Percentiles rank a stretch among this genome's conserved stretches.
These are phyloP conservation scores for Oikopleura dioica DNA, from an alignment of 23 tunicate species.

Conservation along the genomic window DNA sequence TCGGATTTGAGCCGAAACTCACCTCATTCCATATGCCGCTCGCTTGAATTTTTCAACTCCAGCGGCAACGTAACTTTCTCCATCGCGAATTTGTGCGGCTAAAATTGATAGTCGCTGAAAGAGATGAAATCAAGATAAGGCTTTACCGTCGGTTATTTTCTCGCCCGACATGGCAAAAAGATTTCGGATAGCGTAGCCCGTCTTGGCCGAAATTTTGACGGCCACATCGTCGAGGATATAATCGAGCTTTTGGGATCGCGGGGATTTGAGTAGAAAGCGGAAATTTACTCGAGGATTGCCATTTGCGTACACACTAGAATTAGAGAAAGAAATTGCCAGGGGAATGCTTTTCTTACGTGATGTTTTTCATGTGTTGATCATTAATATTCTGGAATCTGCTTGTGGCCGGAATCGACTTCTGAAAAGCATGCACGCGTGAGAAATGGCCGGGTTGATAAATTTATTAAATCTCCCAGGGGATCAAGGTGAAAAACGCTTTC, in stretches of 20 bases:
- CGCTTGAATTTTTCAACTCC: neutral
- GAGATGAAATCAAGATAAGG: too few species aligned
- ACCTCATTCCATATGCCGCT: constrained; percentile 11
- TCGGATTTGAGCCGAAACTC: neutral
- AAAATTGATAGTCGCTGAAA: too few species aligned
- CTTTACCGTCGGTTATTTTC: neutral
- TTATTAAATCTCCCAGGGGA: too few species aligned
- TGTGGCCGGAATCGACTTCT: neutral
- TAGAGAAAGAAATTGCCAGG: neutral
- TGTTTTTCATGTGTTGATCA: neutral
- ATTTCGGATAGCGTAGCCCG: constrained; percentile 2
- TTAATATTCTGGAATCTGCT: neutral
- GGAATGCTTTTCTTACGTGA: neutral
- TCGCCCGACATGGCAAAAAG: neutral
- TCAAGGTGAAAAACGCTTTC: too few species aligned
- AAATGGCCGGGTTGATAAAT: too few species aligned
- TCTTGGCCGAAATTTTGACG: constrained; percentile 1
- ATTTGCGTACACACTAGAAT: constrained; percentile 6
- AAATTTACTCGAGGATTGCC: neutral
- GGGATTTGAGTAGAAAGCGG: neutral
- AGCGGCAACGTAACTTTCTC: neutral
- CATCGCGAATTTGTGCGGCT: neutral
- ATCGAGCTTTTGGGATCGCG: neutral
- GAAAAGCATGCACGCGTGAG: too few species aligned
- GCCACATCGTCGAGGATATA: constrained; percentile 1